Evolutionary conservation across 1,140 invertebrate species (phyloP).

Genomic region (Aporrectodea caliginosa): DNA sequence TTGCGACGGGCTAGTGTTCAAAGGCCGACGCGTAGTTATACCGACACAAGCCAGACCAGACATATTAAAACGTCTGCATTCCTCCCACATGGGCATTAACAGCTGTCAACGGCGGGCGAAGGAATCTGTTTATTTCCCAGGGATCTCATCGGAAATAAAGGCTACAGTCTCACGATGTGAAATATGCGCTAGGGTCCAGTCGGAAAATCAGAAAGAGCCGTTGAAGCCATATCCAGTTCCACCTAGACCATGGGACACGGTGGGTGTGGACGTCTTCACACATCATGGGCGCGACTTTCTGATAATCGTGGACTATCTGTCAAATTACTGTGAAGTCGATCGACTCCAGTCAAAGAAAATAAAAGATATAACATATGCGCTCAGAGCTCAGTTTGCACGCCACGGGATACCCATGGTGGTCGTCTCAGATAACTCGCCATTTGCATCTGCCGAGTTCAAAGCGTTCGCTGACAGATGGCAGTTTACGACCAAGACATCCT

Average conservation of each 20-base stretch:
- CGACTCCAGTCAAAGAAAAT: slow-evolving; percentile 8
- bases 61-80: too few relatives aligned
- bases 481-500: background rate
- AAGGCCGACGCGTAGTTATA: too few relatives aligned
- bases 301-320: slow-evolving; percentile 24
- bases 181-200: background rate
- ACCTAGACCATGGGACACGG: slow-evolving; percentile 19
- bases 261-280: slow-evolving; percentile 21
- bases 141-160: background rate
- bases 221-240: background rate
- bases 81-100: too few relatives aligned
- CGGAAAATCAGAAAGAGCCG: background rate
- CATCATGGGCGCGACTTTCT: slow-evolving; percentile 5
- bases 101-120: background rate
- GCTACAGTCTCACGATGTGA: background rate
- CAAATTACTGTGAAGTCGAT: slow-evolving; percentile 15
- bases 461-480: slow-evolving; percentile 2
- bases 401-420: slow-evolving; percentile 24
- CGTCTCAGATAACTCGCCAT: slow-evolving; percentile 13
- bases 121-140: background rate
- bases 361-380: background rate
- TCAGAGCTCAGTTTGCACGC: slow-evolving; percentile 14
- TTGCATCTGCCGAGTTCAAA: background rate
- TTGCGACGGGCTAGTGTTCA: too few relatives aligned
- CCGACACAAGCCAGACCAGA: too few relatives aligned